Evolutionary conservation across 2,888 invertebrate genomes (phyloP), one percentile per base, ranked within the genome.

Genomic region (Laothoe populi): DNA sequence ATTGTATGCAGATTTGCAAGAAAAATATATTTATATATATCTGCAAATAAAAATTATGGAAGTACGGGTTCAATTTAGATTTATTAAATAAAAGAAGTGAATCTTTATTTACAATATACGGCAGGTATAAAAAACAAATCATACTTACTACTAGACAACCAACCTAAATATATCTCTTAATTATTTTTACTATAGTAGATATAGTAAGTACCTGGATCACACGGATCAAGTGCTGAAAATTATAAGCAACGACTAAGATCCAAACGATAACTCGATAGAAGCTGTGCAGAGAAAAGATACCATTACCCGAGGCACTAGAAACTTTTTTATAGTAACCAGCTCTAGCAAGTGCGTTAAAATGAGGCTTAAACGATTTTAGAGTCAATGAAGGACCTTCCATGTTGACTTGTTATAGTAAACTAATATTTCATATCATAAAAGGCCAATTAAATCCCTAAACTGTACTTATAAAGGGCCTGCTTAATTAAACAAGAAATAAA

Each of bases 281-380:
- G 13, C 73, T 65, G 64, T 89, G 87, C 10, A 84, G 59, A 31
- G 40, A 64, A 38, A 63, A 67, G 70, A 76, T 84, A 13, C 49
- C 24, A 19, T 11, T 53, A 1, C 26, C 26, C 1, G 26, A 21
- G 3, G n/a, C 13, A 5, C 7, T 24, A 10, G 40, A 42, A 4
- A 87, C 78, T n/a, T 83, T 73, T 74, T 86, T 86, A 66, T 79
- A 85, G 70, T 88, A 90, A 2, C 81, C 90, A 11, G 81, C 82
- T 60, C 78, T 77, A 2, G 83, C 86, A 42, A 90, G 66, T 2
- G 85, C 79, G 65, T 85, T 70, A 60, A 90, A 88, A 66, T 89
- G 86, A 2, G 86, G 84, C n/a, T 72, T 76, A 48, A 89, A 73
- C 4, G 78, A 80, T 49, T 78, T 66, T 62, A 86, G 83, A 5